Conservation (phyloP, 2,797 vertebrate genomes). For the Strix occidentalis region DNA sequence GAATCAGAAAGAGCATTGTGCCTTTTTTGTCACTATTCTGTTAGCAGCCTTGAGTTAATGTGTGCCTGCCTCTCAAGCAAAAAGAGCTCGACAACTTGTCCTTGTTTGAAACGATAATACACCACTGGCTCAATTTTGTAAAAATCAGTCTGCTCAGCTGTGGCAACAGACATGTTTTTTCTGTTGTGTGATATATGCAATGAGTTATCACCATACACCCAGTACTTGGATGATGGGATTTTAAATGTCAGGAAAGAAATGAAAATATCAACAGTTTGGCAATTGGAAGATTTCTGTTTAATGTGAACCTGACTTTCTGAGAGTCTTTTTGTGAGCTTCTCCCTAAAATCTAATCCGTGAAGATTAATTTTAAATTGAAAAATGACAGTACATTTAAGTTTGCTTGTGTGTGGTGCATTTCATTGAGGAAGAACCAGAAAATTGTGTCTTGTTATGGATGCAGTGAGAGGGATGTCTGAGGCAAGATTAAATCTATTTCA, state of each 20-base stretch:
- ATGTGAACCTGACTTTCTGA: constrained; percentile 14
- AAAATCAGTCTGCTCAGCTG: constrained; percentile 62
- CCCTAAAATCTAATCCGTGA: background rate
- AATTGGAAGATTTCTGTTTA: constrained; percentile 36
- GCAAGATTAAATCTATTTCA: background rate
- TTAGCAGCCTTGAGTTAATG: constrained; percentile 39
- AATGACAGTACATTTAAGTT: background rate
- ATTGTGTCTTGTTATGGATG: background rate
- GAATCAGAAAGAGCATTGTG: constrained; percentile 44
- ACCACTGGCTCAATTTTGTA: constrained; percentile 41
- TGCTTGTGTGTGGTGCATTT: background rate
- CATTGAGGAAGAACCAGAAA: background rate
- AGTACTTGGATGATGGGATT: constrained; percentile 43
- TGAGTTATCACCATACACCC: constrained; percentile 3
- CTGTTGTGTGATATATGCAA: constrained; percentile 35
- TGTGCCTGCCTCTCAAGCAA: constrained; percentile 40
- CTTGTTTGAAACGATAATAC: constrained; percentile 43
- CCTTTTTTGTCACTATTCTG: constrained; percentile 53
- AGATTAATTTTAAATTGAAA: constrained; percentile 31
- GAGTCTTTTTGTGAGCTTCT: background rate
- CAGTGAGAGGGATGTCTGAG: background rate
- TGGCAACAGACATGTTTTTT: constrained; percentile 46
- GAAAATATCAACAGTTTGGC: constrained; percentile 63
- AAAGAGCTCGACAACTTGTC: constrained; percentile 18
- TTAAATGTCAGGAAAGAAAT: constrained; percentile 69